phyloP scores from a whole-genome alignment of 1,140 invertebrate species.

The Drosophila auraria region DNA sequence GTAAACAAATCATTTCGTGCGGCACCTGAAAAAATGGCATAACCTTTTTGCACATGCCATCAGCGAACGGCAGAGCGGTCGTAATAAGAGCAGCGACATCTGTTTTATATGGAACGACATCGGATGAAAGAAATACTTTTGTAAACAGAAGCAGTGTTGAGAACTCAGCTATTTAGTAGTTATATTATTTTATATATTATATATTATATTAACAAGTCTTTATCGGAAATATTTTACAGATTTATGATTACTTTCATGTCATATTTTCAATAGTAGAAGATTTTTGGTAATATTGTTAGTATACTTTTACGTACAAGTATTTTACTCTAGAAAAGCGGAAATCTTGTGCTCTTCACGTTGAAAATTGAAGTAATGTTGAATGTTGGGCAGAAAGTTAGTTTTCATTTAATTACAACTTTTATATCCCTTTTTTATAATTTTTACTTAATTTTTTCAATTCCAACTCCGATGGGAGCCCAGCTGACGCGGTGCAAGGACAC shows the following conservation, averaged over 20 bases:
- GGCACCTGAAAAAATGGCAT: constrained; percentile 42
- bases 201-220: background rate
- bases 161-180: background rate
- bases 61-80: background rate
- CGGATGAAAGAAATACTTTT: constrained; percentile 44
- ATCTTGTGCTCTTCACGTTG: no score
- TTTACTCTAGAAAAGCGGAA: no score
- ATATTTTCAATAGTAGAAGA: no score
- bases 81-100: constrained; percentile 35
- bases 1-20: constrained; percentile 38
- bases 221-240: no score
- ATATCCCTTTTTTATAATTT: background rate
- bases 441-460: background rate
- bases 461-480: background rate
- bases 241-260: no score
- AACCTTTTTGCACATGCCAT: constrained; percentile 42
- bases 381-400: no score
- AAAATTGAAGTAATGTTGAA: no score
- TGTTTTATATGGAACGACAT: constrained; percentile 34
- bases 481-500: constrained; percentile 32
- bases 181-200: background rate
- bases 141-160: constrained; percentile 12
- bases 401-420: background rate
- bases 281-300: no score
- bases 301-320: no score